Base-by-base conservation (phyloP, 2,888 invertebrate genomes). In the Aphodius sticticus region DNA sequence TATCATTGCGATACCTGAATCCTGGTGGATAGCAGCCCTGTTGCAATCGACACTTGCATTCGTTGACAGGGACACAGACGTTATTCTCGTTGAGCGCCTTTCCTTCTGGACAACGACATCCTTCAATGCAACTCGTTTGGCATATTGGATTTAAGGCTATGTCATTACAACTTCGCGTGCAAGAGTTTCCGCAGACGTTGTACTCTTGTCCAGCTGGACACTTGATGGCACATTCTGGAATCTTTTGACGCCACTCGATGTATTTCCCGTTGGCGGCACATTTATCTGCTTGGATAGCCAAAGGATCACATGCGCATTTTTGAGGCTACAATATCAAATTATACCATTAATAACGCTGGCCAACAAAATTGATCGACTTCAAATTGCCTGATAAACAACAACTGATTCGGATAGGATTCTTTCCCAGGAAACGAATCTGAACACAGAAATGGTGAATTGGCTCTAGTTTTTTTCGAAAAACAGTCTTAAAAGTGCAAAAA, bases 281-380 rank as follows among this genome's bases (percentile, higher is more conserved):
- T 69, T 37, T 70, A 6, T 37, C 78, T 15, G 76, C 78, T 14
- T 26, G 72, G 9, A 74, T 6, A 16, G 53, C 78, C 5, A 72
- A 69, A 6, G 53, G 16, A 35, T 78, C 72, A 69, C 78, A 78
- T 16, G 72, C 53, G 53, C 78, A 78, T 26, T 37, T 72, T 16
- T 74, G 38, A 5, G 88, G 87, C 85, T 90, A 90, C 14, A 86
- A 72, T n/a, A 5, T 15, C 6, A 71, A 16, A 70, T 6, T 26
- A 26, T 3, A 26, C 26, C 26, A 26, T 26, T 26, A 26, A 26
- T n/a, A n/a, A n/a, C n/a, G n/a, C n/a, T n/a, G n/a, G n/a, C n/a
- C n/a, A n/a, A n/a, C n/a, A n/a, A n/a, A n/a, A n/a, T n/a, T n/a
- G n/a, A n/a, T n/a, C n/a, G n/a, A n/a, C n/a, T n/a, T n/a, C n/a